These are phyloP conservation scores for Torymus auratus DNA, from an alignment of 2,888 invertebrate species.

Conservation along the genomic window DNA sequence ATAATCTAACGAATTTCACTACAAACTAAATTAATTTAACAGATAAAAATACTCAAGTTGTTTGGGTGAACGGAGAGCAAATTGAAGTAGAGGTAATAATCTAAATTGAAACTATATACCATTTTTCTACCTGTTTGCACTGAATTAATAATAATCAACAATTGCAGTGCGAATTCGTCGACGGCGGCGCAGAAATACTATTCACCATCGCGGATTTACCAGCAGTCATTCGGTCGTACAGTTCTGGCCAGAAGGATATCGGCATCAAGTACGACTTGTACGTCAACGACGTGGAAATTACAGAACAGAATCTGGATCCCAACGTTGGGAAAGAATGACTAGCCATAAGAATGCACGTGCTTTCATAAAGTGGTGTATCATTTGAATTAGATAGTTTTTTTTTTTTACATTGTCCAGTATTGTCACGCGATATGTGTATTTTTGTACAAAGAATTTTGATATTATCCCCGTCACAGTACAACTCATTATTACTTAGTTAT, in stretches of 20 bases:
- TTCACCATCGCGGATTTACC: constrained; percentile 80
- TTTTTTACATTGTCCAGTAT: neutral
- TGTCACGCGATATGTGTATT: neutral
- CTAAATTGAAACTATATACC: neutral
- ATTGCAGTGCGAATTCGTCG: constrained; percentile 84
- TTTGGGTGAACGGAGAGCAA: constrained; percentile 86
- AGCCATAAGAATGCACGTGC: neutral
- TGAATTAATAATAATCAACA: neutral
- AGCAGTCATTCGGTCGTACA: constrained; percentile 77
- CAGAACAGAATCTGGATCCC: constrained; percentile 56
- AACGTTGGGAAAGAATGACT: constrained; percentile 19
- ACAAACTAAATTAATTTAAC: constrained; percentile 64
- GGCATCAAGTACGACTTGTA: constrained; percentile 70
- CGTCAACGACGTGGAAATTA: constrained; percentile 68
- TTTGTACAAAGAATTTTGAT: constrained; percentile 1
- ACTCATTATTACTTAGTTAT: neutral
- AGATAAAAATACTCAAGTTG: constrained; percentile 87
- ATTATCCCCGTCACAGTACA: neutral
- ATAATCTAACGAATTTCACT: neutral
- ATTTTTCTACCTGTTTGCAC: neutral
- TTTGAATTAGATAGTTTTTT: neutral
- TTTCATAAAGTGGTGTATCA: neutral
- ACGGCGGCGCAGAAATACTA: constrained; percentile 90
- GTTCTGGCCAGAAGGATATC: constrained; percentile 69
- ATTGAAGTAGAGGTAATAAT: constrained; percentile 80